Conservation (phyloP, 2,797 vertebrate species). For the Lacerta agilis region DNA sequence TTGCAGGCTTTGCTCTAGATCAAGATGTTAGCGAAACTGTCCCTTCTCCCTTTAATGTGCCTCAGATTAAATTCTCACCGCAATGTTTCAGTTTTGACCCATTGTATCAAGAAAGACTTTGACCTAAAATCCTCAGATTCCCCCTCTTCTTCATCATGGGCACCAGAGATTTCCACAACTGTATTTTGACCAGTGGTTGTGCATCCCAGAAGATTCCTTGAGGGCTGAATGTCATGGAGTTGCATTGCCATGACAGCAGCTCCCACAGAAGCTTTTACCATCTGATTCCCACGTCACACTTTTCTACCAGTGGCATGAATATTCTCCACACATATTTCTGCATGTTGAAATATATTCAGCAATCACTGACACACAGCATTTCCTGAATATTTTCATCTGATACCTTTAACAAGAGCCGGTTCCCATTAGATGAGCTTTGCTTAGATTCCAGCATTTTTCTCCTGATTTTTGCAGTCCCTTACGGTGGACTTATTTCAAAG, state of each 20-base stretch:
- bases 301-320: background rate
- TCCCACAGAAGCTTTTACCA: too few relatives aligned
- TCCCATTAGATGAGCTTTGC: background rate
- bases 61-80: background rate
- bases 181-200: background rate
- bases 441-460: background rate
- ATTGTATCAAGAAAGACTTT: background rate
- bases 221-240: background rate
- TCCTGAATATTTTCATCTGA: background rate
- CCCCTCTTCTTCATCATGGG: background rate
- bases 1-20: background rate
- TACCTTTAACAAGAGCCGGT: background rate
- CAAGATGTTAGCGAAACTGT: background rate
- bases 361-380: background rate
- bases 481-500: background rate
- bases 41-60: background rate
- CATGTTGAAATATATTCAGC: background rate
- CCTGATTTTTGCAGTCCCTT: background rate
- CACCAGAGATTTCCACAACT: background rate
- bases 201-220: background rate
- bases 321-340: background rate
- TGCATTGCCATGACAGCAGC: too few relatives aligned
- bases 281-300: too few relatives aligned
- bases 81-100: background rate
- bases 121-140: background rate